Base-by-base conservation (phyloP, 2,888 invertebrate species). In the Orthosia incerta region DNA sequence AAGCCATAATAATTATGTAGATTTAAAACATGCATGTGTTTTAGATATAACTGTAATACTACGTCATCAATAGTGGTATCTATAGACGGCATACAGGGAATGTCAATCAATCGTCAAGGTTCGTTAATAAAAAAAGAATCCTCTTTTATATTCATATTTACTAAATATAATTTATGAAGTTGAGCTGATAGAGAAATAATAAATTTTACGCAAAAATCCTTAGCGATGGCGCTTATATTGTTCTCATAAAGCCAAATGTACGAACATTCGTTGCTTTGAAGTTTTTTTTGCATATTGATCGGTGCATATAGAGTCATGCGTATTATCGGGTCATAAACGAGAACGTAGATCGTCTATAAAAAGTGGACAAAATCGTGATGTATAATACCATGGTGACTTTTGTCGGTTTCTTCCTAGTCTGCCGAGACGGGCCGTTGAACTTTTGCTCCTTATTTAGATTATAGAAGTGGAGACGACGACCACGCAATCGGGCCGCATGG, bases 391-490 rank as follows among this genome's bases (percentile, higher is more conserved):
- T 90, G 89, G 87, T 93, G 91, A 93, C 90, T 91, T 91, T 90
- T 90, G 89, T 89, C 88, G 76, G 71, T 91, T 92, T 93, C 92
- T 93, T 93, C 90, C 90, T 93, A 91, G 93, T 93, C 88, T 88
- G 88, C 87, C 88, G 93, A 90, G 90, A 86, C 91, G 92, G 92
- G 95, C 92, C 95, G 91, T 95, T 95, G 95, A 96, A 95, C 96
- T 95, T 95, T 94, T 95, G 95, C 94, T 95, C 96, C 96, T 96
- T 96, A 96, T 96, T 96, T 96, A 96, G 96, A 95, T 94, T 95
- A 94, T 95, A 95, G 94, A 92, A 94, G 94, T 95, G 91, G 93
- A 95, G 94, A 95, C 95, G 93, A 90, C 92, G 93, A 92, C 93
- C 93, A 91, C 91, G 91, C 91, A 94, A 93, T 93, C 91, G 86